phyloP scores from a whole-genome alignment of 2,113 vertebrate species.

The Phocoena sinus region DNA sequence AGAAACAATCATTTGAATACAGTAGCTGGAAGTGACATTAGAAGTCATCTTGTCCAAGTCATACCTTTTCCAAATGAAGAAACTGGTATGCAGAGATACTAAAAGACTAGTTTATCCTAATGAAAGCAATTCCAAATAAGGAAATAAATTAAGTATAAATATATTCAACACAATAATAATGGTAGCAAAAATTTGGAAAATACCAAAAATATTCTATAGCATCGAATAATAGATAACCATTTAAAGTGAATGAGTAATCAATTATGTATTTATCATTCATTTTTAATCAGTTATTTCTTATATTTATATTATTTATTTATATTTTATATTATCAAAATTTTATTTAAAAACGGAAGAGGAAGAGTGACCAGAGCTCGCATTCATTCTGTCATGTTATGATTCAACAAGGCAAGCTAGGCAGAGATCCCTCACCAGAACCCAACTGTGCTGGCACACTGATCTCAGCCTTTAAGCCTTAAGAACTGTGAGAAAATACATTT shows the following conservation, averaged over 20 bases:
- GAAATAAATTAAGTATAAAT: not conserved
- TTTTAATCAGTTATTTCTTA: not conserved
- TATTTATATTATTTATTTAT: not conserved
- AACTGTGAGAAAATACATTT: not conserved
- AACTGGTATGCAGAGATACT: not conserved
- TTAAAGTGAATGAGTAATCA: not conserved
- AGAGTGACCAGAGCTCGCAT: not conserved
- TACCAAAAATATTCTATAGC: not conserved
- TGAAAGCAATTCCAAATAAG: not conserved
- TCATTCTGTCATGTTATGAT: not conserved
- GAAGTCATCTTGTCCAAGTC: not conserved
- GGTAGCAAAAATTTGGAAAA: not conserved
- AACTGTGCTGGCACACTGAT: not conserved
- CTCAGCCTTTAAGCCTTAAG: not conserved
- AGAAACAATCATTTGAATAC: not conserved
- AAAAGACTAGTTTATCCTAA: not conserved
- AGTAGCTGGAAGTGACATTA: not conserved
- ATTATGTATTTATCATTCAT: not conserved
- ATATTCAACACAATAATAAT: not conserved
- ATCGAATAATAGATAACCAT: not conserved
- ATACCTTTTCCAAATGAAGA: not conserved
- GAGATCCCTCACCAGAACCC: not conserved
- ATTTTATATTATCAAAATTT: not conserved
- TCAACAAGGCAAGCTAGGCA: not conserved
- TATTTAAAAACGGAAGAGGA: not conserved